These are phyloP conservation scores for Lithophane leautieri DNA, from an alignment of 2,888 invertebrate genomes.

Conservation along the genomic window DNA sequence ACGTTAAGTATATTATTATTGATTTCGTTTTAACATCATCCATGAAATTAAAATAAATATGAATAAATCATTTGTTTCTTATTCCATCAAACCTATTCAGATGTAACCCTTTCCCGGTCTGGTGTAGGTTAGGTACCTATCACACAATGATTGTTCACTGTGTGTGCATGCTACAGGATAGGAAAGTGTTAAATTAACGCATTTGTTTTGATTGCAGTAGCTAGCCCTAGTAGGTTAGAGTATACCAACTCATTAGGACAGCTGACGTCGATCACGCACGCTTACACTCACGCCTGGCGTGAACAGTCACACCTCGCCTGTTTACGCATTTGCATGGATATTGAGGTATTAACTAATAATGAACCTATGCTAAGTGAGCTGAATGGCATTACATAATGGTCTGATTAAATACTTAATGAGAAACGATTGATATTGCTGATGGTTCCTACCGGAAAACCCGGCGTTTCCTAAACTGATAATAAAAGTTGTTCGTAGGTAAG, in stretches of 20 bases:
- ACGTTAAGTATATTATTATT: constrained; percentile 14
- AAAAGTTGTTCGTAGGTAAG: not conserved
- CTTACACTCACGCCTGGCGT: not conserved
- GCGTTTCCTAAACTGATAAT: constrained; percentile 7
- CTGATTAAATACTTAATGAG: not conserved
- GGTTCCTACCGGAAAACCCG: not conserved
- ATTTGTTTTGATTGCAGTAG: not conserved
- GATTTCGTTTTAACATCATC: constrained; percentile 5
- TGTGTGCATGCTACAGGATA: not conserved
- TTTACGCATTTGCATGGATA: not conserved
- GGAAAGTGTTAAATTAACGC: not conserved
- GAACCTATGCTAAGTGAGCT: not conserved
- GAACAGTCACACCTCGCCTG: not conserved
- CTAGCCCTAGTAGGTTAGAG: not conserved
- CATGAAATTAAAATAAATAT: constrained; percentile 31
- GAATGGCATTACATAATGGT: not conserved
- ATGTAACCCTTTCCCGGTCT: not conserved
- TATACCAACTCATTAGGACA: not conserved
- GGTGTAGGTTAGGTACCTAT: not conserved
- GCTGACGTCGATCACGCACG: not conserved
- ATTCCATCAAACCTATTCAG: constrained; percentile 6
- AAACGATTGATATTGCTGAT: not conserved
- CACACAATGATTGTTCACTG: not conserved
- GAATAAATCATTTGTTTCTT: constrained; percentile 26
- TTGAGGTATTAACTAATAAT: not conserved